Evolutionary conservation across 2,888 invertebrate species (phyloP), one percentile per base, ranked within the genome.

Genomic region (Rhogogaster chlorosoma): DNA sequence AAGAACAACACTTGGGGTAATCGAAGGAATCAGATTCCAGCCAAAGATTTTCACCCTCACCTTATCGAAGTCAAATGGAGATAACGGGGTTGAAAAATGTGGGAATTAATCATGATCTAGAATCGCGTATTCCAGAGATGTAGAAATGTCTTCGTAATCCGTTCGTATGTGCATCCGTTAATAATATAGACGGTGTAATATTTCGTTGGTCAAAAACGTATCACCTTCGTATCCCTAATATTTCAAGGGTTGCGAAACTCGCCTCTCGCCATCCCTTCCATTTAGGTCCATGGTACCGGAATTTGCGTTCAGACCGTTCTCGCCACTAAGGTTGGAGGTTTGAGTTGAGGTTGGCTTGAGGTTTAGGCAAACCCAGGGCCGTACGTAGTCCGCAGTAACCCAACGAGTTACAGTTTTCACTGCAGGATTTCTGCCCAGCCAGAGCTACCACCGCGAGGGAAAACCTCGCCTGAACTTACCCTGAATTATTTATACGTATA

Each of bases 321-420:
- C 32, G 61, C 57, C 38, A 15, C 64, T 18, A 49, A 57, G n/a
- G 45, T 42, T 22, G 70, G 45, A 49, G 83, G 83, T 83, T 29
- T 61, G 18, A 64, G 36, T 61, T 83, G 83, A 83, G 83, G 83
- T 83, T 67, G n/a, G 67, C 6, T 83, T 70, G 83, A 83, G 83
- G 70, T 67, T 26, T 61, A 36, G 38, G 77, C n/a, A 49, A 77
- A 26, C 29, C 29, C 77, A 77, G 77, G 77, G 77, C 57, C 61
- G 80, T 61, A 61, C 26, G 18, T 80, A 49, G 7, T 10, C n/a
- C 49, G 2, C 26, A 15, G 32, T 6, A 38, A 32, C 32, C 32
- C n/a, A 32, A 77, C 49, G 53, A 77, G 49, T 32, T 53, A 75
- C 75, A 75, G 26, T 75, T 45, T 75, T 75, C 75, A 45, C 53